Percentiles rank a stretch among this genome's conserved stretches.
These are phyloP conservation scores for Aporophyla nigra DNA, from an alignment of 2,888 invertebrate genomes.

Conservation along the genomic window DNA sequence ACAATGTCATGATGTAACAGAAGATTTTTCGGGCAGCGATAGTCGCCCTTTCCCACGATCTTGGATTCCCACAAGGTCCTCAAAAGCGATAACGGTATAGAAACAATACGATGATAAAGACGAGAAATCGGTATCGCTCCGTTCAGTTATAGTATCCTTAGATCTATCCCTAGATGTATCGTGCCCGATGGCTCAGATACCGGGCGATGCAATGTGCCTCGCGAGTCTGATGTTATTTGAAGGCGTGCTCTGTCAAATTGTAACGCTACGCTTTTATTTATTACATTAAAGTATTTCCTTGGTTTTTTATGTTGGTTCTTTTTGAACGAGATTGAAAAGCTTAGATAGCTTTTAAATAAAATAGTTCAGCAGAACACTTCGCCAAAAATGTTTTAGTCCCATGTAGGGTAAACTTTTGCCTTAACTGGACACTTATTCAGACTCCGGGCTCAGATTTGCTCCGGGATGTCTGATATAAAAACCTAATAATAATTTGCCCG, in stretches of 20 bases:
- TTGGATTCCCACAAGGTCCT: background rate
- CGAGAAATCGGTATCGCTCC: constrained; percentile 16
- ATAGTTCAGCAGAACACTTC: background rate
- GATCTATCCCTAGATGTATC: constrained; percentile 50
- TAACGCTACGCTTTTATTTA: constrained; percentile 56
- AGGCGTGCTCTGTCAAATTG: constrained; percentile 56
- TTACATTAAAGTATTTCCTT: constrained; percentile 34
- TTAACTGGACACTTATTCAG: no score
- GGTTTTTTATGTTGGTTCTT: background rate
- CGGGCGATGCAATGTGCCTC: constrained; percentile 52
- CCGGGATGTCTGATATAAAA: background rate
- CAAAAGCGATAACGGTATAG: constrained; percentile 31
- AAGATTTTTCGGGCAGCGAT: constrained; percentile 26
- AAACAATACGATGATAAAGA: constrained; percentile 52
- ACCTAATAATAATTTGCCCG: background rate
- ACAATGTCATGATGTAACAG: constrained; percentile 13
- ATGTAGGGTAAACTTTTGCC: no score
- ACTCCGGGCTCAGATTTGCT: no score
- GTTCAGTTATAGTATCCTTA: constrained; percentile 50
- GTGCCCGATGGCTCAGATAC: constrained; percentile 55
- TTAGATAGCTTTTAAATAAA: background rate
- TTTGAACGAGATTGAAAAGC: background rate
- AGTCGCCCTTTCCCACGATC: constrained; percentile 37
- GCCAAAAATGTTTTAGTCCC: no score
- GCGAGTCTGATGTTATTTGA: constrained; percentile 58